phyloP scores from a whole-genome alignment of 2,113 vertebrate species.

The Mus musculus region GRCm39 chr2:115363501-115364000 shows the following conservation, averaged over 20 bases:
- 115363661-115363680: constrained; percentile 17
- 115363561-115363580: background rate
- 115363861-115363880: constrained; percentile 11
- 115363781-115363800: constrained; percentile 7
- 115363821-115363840: constrained; percentile 27
- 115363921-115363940: constrained; percentile 5
- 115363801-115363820: background rate
- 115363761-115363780: background rate
- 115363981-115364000: background rate
- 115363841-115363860: background rate
- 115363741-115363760: background rate
- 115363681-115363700: background rate
- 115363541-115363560: background rate
- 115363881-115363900: background rate
- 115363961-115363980: background rate
- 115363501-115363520: background rate
- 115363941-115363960: background rate
- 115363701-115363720: background rate
- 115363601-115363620: background rate
- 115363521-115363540: background rate
- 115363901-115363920: background rate
- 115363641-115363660: background rate
- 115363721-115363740: background rate
- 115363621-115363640: background rate
- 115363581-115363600: background rate